These are phyloP conservation scores for Agonopterix heracliana DNA, from an alignment of 2,888 invertebrate species.

Conservation along the genomic window DNA sequence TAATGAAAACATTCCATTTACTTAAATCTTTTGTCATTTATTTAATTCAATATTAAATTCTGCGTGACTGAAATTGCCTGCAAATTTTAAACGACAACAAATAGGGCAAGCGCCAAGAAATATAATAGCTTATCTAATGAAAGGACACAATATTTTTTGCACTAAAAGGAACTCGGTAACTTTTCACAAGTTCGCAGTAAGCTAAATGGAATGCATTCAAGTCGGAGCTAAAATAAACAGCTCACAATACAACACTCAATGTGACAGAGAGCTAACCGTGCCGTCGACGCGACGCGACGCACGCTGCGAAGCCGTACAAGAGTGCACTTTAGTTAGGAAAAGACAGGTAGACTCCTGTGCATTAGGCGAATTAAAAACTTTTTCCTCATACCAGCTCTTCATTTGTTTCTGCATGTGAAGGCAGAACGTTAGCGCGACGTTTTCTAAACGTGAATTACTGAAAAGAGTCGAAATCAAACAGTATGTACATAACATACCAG, in stretches of 20 bases:
- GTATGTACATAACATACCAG: slow-evolving; percentile 39
- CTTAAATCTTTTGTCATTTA: slow-evolving; percentile 1
- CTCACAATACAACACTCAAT: slow-evolving; percentile 59
- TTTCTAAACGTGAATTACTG: slow-evolving; percentile 39
- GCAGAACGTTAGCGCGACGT: slow-evolving; percentile 35
- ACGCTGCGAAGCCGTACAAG: slow-evolving; percentile 49
- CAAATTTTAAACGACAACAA: not conserved
- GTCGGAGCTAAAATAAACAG: slow-evolving; percentile 56
- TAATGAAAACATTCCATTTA: slow-evolving; percentile 9
- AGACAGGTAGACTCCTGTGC: slow-evolving; percentile 56
- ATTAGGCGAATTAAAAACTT: slow-evolving; percentile 74
- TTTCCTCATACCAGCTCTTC: slow-evolving; percentile 45
- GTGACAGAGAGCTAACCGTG: slow-evolving; percentile 46
- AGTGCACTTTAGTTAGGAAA: slow-evolving; percentile 60
- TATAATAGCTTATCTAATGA: not conserved
- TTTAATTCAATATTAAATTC: slow-evolving; percentile 4
- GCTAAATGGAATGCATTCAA: slow-evolving; percentile 39
- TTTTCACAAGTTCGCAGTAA: slow-evolving; percentile 22
- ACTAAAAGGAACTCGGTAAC: slow-evolving; percentile 9
- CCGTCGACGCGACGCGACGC: slow-evolving; percentile 20
- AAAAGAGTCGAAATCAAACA: slow-evolving; percentile 66
- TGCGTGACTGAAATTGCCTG: not conserved
- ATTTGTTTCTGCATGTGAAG: slow-evolving; percentile 59
- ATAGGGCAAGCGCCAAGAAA: not conserved
- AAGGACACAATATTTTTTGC: not conserved